Percentiles rank a stretch among this genome's conserved stretches.
Conservation (phyloP, 1,140 invertebrate species). For the Nautilus pompilius region DNA sequence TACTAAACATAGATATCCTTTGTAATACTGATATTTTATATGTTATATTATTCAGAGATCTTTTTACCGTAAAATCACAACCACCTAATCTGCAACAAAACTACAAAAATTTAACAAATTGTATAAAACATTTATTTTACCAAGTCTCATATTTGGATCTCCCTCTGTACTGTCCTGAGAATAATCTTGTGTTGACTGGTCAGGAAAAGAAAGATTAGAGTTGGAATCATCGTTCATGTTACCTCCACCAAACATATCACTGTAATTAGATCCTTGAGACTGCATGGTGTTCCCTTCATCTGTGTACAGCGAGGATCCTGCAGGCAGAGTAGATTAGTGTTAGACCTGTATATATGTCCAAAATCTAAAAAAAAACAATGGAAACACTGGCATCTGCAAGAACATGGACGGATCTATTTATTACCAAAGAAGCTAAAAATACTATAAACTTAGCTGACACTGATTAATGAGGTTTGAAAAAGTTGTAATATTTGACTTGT, state of each 20-base stretch:
- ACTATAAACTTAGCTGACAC: too few species aligned
- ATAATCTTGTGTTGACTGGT: constrained; percentile 23
- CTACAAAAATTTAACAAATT: background rate
- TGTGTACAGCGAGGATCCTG: constrained; percentile 24
- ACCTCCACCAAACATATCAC: constrained; percentile 9
- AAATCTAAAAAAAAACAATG: too few species aligned
- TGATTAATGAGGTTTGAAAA: too few species aligned
- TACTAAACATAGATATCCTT: too few species aligned
- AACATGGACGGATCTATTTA: too few species aligned
- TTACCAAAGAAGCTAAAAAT: too few species aligned
- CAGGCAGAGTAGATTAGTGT: background rate
- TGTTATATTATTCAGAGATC: background rate
- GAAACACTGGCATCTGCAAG: too few species aligned
- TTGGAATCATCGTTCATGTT: constrained; percentile 32
- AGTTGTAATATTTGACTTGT: too few species aligned
- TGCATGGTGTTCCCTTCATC: constrained; percentile 26
- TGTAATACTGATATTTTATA: too few species aligned
- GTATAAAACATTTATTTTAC: constrained; percentile 11
- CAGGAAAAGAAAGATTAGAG: constrained; percentile 33
- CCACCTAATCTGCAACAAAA: background rate
- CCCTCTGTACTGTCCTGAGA: constrained; percentile 32
- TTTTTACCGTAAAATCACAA: background rate
- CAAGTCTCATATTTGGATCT: constrained; percentile 27
- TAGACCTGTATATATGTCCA: background rate
- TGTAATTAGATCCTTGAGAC: constrained; percentile 23